A percentile compares a stretch with the other conserved stretches of the same genome.
Conservation (phyloP, 92 coral and sea anemone genomes). For the Palythoa heliodiscus region DNA sequence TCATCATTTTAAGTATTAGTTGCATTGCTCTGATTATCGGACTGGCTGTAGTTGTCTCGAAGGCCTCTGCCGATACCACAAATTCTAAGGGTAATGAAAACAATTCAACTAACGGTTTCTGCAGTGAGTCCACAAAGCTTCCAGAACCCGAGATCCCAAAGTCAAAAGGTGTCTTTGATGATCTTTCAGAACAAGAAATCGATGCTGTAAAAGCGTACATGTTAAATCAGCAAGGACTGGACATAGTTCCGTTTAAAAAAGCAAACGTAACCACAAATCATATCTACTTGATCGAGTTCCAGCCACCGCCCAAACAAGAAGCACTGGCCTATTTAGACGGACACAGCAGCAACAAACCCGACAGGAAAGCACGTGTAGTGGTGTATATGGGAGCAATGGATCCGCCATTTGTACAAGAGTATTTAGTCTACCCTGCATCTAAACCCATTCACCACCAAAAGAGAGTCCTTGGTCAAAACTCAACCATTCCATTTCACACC, state of each 20-base stretch:
- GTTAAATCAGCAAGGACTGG: slow-evolving; percentile 42
- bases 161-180: slow-evolving; percentile 30
- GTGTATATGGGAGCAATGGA: no score
- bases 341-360: no score
- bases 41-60: slow-evolving; percentile 27
- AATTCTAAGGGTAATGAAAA: slow-evolving; percentile 5
- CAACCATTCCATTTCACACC: slow-evolving; percentile 62
- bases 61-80: not conserved
- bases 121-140: slow-evolving; percentile 22
- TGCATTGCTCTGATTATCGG: slow-evolving; percentile 45
- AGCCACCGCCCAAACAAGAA: no score
- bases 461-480: not conserved
- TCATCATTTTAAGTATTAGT: slow-evolving; percentile 37
- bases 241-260: no score
- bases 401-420: no score
- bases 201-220: slow-evolving; percentile 65
- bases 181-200: slow-evolving; percentile 66
- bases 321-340: no score
- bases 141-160: no score
- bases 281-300: no score
- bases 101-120: not conserved
- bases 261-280: no score
- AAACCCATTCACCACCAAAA: no score
- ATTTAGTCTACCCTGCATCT: no score
- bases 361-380: no score